Evolutionary conservation across 2,113 vertebrate genomes (phyloP).

Genomic region (Sapayoa aenigma): DNA sequence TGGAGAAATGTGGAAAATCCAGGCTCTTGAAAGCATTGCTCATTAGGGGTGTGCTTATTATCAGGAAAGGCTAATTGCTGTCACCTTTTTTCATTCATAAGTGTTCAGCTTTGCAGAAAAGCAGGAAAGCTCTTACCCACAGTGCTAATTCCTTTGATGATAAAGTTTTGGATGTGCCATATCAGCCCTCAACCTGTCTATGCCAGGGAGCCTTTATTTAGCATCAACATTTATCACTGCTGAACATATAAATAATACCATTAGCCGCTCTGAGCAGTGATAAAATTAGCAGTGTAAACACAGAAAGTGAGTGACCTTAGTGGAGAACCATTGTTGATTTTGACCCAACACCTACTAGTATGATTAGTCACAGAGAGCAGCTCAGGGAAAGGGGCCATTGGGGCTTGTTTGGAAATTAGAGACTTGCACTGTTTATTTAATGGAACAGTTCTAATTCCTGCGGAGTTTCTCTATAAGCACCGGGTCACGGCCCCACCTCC

Average conservation of each 20-base stretch:
- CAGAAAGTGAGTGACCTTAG: slow-evolving; percentile 69
- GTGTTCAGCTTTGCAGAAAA: slow-evolving; percentile 20
- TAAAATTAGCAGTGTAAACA: slow-evolving; percentile 79
- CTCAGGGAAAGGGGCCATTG: slow-evolving; percentile 30
- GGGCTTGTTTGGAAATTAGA: slow-evolving; percentile 65
- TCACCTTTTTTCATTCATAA: slow-evolving; percentile 21
- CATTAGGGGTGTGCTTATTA: not conserved
- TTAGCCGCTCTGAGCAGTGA: slow-evolving; percentile 69
- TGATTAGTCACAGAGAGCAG: slow-evolving; percentile 67
- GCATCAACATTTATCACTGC: slow-evolving; percentile 69
- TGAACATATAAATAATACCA: slow-evolving; percentile 71
- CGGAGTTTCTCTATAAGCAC: slow-evolving; percentile 27
- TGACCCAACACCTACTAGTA: slow-evolving; percentile 74
- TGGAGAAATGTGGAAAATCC: not conserved
- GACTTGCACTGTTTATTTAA: slow-evolving; percentile 50
- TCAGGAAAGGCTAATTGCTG: not conserved
- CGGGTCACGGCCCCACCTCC: not conserved
- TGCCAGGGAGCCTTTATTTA: slow-evolving; percentile 66
- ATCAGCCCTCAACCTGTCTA: slow-evolving; percentile 52
- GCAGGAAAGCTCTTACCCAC: slow-evolving; percentile 7
- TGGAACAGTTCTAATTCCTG: slow-evolving; percentile 45
- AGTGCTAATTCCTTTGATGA: slow-evolving; percentile 53
- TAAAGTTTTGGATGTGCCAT: slow-evolving; percentile 55
- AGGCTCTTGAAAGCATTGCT: not conserved
- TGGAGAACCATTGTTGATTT: slow-evolving; percentile 70